Evolutionary conservation across 2,797 vertebrate species (phyloP).

Genomic region (Crenichthys baileyi): DNA sequence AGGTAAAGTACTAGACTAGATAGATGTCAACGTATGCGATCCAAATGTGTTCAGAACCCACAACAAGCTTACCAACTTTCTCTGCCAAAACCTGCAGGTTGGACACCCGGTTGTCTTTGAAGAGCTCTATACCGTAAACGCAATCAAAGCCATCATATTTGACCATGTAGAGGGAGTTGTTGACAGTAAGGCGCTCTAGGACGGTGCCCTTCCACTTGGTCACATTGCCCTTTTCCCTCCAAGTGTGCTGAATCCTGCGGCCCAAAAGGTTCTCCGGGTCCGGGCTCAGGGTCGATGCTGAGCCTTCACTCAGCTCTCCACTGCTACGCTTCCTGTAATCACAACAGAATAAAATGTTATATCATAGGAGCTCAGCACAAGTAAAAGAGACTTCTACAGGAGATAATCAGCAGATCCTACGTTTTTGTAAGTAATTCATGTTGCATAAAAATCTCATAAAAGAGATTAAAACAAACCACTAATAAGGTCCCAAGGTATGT

Average conservation of each 20-base stretch:
- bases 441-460: neutral
- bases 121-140: slow-evolving; percentile 87
- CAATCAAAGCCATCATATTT: slow-evolving; percentile 88
- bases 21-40: neutral
- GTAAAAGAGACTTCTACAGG: neutral
- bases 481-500: neutral
- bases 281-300: slow-evolving; percentile 69
- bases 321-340: slow-evolving; percentile 84
- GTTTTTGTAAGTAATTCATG: neutral
- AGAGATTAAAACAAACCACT: neutral
- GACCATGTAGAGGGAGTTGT: slow-evolving; percentile 85
- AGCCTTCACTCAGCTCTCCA: slow-evolving; percentile 83
- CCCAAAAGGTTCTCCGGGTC: slow-evolving; percentile 85
- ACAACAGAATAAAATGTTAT: neutral
- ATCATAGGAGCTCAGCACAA: neutral
- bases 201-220: slow-evolving; percentile 88
- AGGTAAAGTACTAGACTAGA: neutral
- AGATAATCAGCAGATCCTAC: neutral
- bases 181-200: slow-evolving; percentile 83
- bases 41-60: neutral
- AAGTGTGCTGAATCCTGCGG: slow-evolving; percentile 84
- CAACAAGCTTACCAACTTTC: slow-evolving; percentile 82
- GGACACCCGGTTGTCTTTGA: slow-evolving; percentile 84
- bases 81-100: slow-evolving; percentile 82
- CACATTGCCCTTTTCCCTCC: slow-evolving; percentile 84